phyloP scores from a whole-genome alignment of 2,113 vertebrate species.

The Ceratotherium simum region DNA sequence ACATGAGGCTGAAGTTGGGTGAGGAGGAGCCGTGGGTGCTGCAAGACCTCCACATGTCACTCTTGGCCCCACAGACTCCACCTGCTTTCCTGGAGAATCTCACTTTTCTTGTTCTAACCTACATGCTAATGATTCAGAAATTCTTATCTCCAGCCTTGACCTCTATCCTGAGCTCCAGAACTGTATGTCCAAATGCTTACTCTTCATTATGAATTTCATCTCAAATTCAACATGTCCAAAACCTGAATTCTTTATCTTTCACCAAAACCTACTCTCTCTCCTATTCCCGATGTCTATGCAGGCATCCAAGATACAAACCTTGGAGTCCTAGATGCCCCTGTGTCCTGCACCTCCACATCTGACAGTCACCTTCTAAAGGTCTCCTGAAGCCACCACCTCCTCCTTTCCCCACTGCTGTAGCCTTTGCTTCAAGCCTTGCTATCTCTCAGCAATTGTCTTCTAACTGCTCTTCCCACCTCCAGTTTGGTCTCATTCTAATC shows the following conservation, averaged over 20 bases:
- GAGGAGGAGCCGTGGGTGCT: neutral
- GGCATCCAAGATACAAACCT: neutral
- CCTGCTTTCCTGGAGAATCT: neutral
- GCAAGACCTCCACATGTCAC: accelerated
- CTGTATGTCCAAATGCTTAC: neutral
- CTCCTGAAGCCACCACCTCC: neutral
- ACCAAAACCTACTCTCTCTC: neutral
- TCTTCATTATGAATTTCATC: neutral
- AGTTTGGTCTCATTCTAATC: neutral
- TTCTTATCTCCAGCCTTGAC: neutral
- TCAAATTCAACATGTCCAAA: neutral
- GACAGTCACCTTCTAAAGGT: neutral
- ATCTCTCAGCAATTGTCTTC: neutral
- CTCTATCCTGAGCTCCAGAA: neutral
- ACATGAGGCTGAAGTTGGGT: neutral
- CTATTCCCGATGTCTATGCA: neutral
- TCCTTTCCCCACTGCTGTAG: neutral
- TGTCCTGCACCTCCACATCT: neutral
- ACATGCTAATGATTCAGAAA: neutral
- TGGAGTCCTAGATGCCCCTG: accelerated
- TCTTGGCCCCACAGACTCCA: neutral
- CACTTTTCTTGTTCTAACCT: neutral
- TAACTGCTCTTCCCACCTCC: neutral
- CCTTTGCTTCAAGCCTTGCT: neutral
- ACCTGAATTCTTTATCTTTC: neutral